Base-by-base conservation (phyloP, 2,797 vertebrate species). In the Sebastes baramenuke region DNA sequence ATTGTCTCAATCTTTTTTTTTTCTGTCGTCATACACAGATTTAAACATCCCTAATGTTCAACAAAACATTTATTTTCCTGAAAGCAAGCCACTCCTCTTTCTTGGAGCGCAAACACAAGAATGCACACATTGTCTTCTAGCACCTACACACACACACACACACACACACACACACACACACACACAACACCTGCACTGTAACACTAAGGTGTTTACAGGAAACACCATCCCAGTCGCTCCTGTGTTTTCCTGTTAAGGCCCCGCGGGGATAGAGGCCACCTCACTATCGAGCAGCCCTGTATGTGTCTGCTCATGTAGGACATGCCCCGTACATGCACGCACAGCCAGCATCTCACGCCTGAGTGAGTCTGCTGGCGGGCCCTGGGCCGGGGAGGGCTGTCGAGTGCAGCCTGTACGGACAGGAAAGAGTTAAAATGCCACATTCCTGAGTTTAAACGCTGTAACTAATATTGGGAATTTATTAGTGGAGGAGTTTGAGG, bases 241-340 rank as follows among this genome's bases (percentile, higher is more conserved):
- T 91, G 83, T 90, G 91, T 93, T 92, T 88, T 88, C 85, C 82
- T 91, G 88, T 79, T 78, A 24, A 66, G 77, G 89, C 90, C 94
- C 91, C 8, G 61, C 55, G 70, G 93, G 91, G 83, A 92, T 84
- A 67, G 85, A 92, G 88, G 88, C 91, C 91, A 91, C 89, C 91
- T 91, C 86, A 70, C 81, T 54, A 81, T 76, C 22, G 69, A 88
- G 81, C 79, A 84, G 77, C 62, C 49, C 69, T 85, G 76, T 81
- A 90, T 94, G 87, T 91, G 93, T 87, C 91, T 94, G 88, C 77
- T 90, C 93, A 92, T 94, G 94, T 94, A 88, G 87, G 91, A 92
- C 93, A 87, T 90, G 88, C 81, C 87, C 77, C 22, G 74, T 82
- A 92, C 90, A 90, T 69, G 83, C 86, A 93, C 62, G 58, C 88